Conservation (phyloP, 2,797 vertebrate genomes). For the Astyanax mexicanus region DNA sequence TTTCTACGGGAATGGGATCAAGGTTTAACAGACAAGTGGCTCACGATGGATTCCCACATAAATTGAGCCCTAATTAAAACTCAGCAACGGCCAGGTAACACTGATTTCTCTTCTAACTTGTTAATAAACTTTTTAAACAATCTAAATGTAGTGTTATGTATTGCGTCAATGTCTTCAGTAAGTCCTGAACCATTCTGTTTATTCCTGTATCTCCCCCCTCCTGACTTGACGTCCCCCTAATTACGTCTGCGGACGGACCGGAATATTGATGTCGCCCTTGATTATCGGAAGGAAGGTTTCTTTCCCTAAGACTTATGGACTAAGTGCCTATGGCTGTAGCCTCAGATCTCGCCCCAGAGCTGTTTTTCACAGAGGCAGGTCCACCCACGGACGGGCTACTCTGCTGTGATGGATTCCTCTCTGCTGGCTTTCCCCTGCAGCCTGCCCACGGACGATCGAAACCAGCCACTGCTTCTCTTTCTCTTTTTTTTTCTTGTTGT, state of each 20-base stretch:
- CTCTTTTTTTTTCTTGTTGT: constrained; percentile 35
- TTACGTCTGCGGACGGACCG: constrained; percentile 3
- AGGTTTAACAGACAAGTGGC: too few relatives aligned
- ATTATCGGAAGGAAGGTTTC: constrained; percentile 46
- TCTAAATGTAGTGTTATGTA: not conserved
- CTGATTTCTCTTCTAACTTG: not conserved
- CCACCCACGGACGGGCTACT: constrained; percentile 57
- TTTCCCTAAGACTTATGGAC: constrained; percentile 53
- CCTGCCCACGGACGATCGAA: constrained; percentile 59
- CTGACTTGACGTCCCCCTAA: not conserved
- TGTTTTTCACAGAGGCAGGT: constrained; percentile 59
- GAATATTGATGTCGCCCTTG: constrained; percentile 28
- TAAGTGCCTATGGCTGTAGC: constrained; percentile 43
- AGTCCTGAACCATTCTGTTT: not conserved
- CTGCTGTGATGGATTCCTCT: constrained; percentile 61
- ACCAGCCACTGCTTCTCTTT: constrained; percentile 42
- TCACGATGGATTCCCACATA: too few relatives aligned
- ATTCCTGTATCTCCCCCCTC: not conserved
- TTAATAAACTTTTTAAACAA: not conserved
- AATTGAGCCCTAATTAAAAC: too few relatives aligned
- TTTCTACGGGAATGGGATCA: too few relatives aligned
- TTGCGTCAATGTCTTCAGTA: not conserved
- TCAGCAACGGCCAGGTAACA: too few relatives aligned
- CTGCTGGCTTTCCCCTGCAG: constrained; percentile 53
- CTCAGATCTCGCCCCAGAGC: constrained; percentile 53